These are phyloP conservation scores for Poecile atricapillus DNA, from an alignment of 2,113 vertebrate genomes.

Conservation along the genomic window DNA sequence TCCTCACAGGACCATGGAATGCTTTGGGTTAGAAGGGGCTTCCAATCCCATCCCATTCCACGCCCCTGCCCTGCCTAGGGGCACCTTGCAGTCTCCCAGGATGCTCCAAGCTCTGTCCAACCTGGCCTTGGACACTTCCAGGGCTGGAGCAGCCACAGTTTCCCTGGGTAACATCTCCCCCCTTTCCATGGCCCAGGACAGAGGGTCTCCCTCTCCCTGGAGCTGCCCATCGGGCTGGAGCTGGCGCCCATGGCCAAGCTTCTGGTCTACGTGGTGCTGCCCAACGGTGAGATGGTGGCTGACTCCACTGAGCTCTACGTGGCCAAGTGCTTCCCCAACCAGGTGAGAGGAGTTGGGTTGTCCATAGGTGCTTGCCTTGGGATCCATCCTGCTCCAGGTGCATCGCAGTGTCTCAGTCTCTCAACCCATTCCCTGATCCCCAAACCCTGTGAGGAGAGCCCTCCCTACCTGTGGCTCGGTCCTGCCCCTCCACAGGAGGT, in stretches of 20 bases:
- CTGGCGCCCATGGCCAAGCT: background rate
- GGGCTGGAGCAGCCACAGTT: background rate
- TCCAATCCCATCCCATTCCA: background rate
- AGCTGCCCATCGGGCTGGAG: background rate
- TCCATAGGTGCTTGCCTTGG: background rate
- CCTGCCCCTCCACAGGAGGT: background rate
- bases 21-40: background rate
- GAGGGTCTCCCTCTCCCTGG: background rate
- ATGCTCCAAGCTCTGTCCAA: background rate
- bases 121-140: background rate
- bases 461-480: rapidly evolving
- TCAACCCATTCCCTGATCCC: background rate
- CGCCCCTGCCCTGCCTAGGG: background rate
- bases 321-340: background rate
- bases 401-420: rapidly evolving
- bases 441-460: background rate
- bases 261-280: background rate
- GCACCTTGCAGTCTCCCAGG: background rate
- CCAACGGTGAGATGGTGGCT: background rate
- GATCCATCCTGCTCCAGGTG: background rate
- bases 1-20: background rate
- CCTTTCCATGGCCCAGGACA: background rate
- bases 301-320: background rate
- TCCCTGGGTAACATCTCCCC: background rate
- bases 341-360: background rate